phyloP scores from a whole-genome alignment of 2,797 vertebrate genomes.

The Luscinia luscinia region DNA sequence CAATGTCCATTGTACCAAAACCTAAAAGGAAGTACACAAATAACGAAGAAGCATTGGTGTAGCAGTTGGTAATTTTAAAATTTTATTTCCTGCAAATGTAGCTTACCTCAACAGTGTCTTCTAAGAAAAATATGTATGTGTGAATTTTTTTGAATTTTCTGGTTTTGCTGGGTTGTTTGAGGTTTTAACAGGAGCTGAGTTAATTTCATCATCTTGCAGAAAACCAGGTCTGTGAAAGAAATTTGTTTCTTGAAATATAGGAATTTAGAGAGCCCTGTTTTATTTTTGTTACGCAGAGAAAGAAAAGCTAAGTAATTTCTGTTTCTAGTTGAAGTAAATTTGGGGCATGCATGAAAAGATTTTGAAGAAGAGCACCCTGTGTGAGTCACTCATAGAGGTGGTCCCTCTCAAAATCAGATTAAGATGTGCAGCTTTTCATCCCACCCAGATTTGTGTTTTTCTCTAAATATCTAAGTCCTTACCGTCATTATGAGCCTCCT shows the following conservation, averaged over 20 bases:
- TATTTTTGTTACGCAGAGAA: neutral
- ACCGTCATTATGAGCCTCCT: neutral
- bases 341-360: neutral
- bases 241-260: neutral
- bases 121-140: neutral
- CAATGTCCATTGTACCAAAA: neutral
- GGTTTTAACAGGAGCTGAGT: neutral
- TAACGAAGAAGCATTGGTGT: neutral
- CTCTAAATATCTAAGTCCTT: neutral
- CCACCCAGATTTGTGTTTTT: neutral
- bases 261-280: neutral
- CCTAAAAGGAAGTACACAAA: neutral
- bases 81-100: neutral
- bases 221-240: neutral
- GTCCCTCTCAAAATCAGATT: neutral
- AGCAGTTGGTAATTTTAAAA: neutral
- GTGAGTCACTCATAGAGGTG: neutral
- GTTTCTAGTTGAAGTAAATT: neutral
- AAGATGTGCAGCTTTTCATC: neutral
- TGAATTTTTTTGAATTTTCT: neutral
- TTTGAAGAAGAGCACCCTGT: neutral
- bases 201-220: neutral
- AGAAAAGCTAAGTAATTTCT: neutral
- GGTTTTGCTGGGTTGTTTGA: neutral
- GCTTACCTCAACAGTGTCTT: neutral